These are phyloP conservation scores for Cactoblastis cactorum DNA, from an alignment of 2,888 invertebrate genomes.

Conservation along the genomic window DNA sequence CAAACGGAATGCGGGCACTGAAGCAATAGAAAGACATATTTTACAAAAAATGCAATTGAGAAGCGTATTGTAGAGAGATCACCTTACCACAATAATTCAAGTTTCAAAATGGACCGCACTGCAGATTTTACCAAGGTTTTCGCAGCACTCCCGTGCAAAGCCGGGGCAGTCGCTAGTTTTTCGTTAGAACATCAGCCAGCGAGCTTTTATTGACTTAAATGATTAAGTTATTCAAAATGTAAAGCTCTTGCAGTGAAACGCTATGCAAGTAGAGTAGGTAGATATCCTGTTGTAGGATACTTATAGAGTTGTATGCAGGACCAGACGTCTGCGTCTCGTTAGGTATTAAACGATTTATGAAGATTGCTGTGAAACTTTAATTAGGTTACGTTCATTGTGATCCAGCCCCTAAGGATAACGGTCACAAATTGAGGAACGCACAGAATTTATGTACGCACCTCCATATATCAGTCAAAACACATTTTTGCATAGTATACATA, in stretches of 20 bases:
- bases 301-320: neutral
- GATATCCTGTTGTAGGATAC: neutral
- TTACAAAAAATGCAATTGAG: too few relatives aligned
- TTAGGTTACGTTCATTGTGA: constrained; percentile 52
- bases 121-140: too few relatives aligned
- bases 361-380: constrained; percentile 48
- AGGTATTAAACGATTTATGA: constrained; percentile 42
- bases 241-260: constrained; percentile 9
- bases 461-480: neutral
- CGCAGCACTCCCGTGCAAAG: too few relatives aligned
- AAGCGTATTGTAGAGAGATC: too few relatives aligned
- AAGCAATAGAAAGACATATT: too few relatives aligned
- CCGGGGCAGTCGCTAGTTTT: too few relatives aligned
- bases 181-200: too few relatives aligned
- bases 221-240: neutral
- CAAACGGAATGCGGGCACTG: neutral
- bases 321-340: constrained; percentile 20
- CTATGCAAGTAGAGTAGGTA: neutral
- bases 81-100: too few relatives aligned
- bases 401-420: constrained; percentile 43
- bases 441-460: neutral
- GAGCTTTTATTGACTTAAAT: neutral
- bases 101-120: too few relatives aligned
- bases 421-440: constrained; percentile 18
- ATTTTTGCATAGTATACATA: too few relatives aligned